Evolutionary conservation across 2,113 vertebrate genomes (phyloP).

Genomic region (Oceanites oceanicus): DNA sequence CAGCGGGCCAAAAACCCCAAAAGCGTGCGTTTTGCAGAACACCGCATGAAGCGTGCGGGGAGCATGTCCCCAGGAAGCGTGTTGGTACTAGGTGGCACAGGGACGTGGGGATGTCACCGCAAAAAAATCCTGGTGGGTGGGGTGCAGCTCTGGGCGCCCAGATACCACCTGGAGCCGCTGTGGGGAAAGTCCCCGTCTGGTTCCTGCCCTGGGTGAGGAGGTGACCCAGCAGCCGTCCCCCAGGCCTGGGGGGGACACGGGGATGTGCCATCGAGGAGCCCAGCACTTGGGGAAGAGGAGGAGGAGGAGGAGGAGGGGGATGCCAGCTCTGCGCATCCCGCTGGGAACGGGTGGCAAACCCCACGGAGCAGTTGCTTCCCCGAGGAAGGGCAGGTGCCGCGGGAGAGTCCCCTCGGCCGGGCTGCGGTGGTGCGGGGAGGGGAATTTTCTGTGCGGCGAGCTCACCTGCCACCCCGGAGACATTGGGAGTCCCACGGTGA

Average conservation of each 20-base stretch:
- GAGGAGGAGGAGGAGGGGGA: not conserved
- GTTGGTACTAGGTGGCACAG: not conserved
- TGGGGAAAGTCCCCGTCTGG: not conserved
- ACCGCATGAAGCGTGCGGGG: rapidly evolving
- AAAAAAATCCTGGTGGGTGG: not conserved
- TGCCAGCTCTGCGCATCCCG: not conserved
- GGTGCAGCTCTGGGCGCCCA: not conserved
- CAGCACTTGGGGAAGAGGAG: not conserved
- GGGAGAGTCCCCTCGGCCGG: not conserved
- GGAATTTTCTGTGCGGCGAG: not conserved
- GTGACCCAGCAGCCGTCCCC: not conserved
- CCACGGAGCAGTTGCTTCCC: not conserved
- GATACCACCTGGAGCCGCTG: not conserved
- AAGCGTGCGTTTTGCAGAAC: rapidly evolving
- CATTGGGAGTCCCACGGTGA: not conserved
- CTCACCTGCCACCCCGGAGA: not conserved
- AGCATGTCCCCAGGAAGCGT: not conserved
- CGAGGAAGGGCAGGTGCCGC: not conserved
- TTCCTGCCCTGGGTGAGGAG: not conserved
- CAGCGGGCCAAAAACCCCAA: not conserved
- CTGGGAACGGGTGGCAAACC: not conserved
- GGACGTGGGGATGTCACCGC: not conserved
- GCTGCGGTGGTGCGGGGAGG: not conserved
- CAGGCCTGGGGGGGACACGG: not conserved
- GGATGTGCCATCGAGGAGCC: not conserved